These are phyloP conservation scores for Procavia capensis DNA, from an alignment of 2,113 vertebrate species.

Conservation along the genomic window DNA sequence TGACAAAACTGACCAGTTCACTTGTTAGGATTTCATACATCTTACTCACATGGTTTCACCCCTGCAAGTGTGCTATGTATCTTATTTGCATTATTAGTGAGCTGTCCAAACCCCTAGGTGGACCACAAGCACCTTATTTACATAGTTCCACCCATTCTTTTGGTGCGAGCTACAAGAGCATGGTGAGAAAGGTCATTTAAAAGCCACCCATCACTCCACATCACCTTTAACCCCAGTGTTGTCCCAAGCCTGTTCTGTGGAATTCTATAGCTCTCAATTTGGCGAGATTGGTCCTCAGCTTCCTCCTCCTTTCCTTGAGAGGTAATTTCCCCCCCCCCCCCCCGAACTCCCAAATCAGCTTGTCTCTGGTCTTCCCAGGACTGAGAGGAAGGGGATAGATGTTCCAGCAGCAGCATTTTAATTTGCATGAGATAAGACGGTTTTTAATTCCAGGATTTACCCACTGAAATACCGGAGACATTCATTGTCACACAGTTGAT, in stretches of 20 bases:
- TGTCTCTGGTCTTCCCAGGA: background rate
- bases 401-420: background rate
- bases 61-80: too few relatives aligned
- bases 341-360: background rate
- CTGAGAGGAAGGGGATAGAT: background rate
- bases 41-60: background rate
- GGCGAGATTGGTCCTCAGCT: background rate
- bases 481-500: background rate
- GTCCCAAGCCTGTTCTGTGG: background rate
- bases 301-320: background rate
- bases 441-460: constrained; percentile 31
- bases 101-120: background rate
- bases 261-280: background rate
- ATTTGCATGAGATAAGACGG: background rate
- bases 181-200: background rate
- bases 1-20: background rate
- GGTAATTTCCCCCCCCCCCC: too few relatives aligned
- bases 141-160: background rate
- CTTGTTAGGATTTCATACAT: background rate
- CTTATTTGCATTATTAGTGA: background rate
- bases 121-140: background rate
- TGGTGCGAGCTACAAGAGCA: background rate
- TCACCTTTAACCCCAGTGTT: background rate
- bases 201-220: background rate
- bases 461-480: constrained; percentile 1